These are phyloP conservation scores for Takifugu ocellatus DNA, from an alignment of 2,797 vertebrate species.

Conservation along the genomic window DNA sequence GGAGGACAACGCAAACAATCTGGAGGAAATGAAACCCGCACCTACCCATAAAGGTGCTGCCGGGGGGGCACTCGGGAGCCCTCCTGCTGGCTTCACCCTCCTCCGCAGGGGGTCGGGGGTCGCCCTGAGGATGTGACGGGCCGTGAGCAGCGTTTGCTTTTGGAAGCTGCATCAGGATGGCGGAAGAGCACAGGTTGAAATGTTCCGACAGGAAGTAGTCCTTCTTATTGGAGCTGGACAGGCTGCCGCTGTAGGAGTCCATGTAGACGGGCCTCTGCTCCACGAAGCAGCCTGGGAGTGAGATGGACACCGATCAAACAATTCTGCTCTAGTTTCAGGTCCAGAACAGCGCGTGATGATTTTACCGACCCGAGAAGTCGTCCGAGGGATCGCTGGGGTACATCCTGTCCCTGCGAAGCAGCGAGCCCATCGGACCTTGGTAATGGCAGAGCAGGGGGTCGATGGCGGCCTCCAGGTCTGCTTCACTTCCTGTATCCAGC, in stretches of 20 bases:
- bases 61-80: slow-evolving; percentile 60
- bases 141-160: slow-evolving; percentile 52
- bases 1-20: background rate
- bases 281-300: slow-evolving; percentile 69
- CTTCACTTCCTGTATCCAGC: slow-evolving; percentile 86
- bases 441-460: slow-evolving; percentile 89
- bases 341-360: too few species aligned
- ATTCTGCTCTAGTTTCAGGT: background rate
- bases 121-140: slow-evolving; percentile 59
- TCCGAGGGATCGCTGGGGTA: slow-evolving; percentile 80
- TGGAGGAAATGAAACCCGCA: background rate
- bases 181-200: slow-evolving; percentile 71
- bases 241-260: slow-evolving; percentile 72
- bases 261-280: slow-evolving; percentile 74
- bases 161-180: slow-evolving; percentile 66
- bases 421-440: slow-evolving; percentile 77
- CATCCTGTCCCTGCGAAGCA: slow-evolving; percentile 76
- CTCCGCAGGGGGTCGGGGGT: slow-evolving; percentile 57
- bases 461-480: slow-evolving; percentile 81
- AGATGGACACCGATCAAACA: background rate
- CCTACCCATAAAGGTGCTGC: slow-evolving; percentile 88
- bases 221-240: slow-evolving; percentile 73
- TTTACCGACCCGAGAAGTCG: slow-evolving; percentile 74
- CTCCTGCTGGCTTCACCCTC: slow-evolving; percentile 64
- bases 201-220: slow-evolving; percentile 79